Evolutionary conservation across 2,888 invertebrate genomes (phyloP).

Genomic region (Bugula neritina): DNA sequence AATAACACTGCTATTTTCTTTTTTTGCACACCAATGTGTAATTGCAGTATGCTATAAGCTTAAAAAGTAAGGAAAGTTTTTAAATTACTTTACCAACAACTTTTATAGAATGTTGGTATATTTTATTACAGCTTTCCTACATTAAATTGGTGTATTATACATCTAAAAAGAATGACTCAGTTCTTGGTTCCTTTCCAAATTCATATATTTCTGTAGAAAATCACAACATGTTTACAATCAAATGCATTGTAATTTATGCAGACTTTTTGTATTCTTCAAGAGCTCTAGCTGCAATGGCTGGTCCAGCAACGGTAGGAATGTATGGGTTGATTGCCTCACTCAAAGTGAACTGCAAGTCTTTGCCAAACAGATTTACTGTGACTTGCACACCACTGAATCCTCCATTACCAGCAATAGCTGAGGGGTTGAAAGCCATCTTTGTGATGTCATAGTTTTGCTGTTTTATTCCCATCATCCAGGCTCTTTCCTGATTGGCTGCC

Average conservation of each 20-base stretch:
- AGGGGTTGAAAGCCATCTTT: slow-evolving; percentile 24
- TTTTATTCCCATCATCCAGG: slow-evolving; percentile 16
- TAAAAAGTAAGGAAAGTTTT: no score
- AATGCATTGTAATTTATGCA: background rate
- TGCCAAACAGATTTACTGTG: slow-evolving; percentile 24
- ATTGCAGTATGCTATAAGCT: no score
- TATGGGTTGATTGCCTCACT: slow-evolving; percentile 25
- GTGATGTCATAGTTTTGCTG: slow-evolving; percentile 21
- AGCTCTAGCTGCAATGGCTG: slow-evolving; percentile 26
- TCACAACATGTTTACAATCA: no score
- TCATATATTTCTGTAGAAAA: no score
- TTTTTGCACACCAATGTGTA: no score
- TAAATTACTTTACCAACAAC: no score
- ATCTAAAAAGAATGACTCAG: no score
- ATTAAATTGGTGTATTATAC: no score
- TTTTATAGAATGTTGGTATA: no score
- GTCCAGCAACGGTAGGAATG: slow-evolving; percentile 25
- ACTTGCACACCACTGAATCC: slow-evolving; percentile 24
- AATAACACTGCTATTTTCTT: no score
- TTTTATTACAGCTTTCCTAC: no score
- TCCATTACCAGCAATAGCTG: slow-evolving; percentile 8
- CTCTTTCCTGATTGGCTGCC: slow-evolving; percentile 8
- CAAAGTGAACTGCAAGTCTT: slow-evolving; percentile 21
- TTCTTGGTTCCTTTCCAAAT: no score
- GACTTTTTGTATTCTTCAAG: slow-evolving; percentile 20